These are phyloP conservation scores for Pediacus dermestoides DNA, from an alignment of 2,888 invertebrate genomes.

Conservation along the genomic window DNA sequence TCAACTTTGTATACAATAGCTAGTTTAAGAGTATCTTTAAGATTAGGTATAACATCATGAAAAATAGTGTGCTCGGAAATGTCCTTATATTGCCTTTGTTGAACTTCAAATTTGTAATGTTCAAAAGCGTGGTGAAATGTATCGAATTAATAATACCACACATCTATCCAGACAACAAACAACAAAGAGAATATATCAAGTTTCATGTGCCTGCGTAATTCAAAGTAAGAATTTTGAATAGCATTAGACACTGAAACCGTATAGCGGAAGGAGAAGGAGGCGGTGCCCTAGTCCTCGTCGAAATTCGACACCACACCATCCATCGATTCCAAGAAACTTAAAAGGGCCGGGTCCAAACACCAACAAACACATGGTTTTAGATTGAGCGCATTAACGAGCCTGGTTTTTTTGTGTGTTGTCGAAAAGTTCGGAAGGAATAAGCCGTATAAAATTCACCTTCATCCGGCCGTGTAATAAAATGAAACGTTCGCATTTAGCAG, in stretches of 20 bases:
- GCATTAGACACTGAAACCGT: constrained; percentile 2
- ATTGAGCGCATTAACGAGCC: constrained; percentile 36
- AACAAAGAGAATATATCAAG: constrained; percentile 2
- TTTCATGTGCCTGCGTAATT: background rate
- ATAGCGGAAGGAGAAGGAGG: constrained; percentile 15
- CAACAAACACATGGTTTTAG: constrained; percentile 17
- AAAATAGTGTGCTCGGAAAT: no score
- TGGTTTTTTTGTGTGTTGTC: no score
- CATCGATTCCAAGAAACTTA: constrained; percentile 2
- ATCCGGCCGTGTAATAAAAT: constrained; percentile 41
- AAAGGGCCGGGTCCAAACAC: constrained; percentile 4
- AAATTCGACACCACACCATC: constrained; percentile 22
- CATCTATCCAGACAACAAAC: no score
- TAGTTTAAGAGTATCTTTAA: no score
- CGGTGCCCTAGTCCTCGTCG: constrained; percentile 13
- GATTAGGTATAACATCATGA: no score
- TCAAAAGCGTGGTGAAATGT: no score
- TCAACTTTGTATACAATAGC: no score
- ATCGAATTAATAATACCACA: no score
- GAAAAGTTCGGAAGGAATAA: constrained; percentile 35
- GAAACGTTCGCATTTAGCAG: constrained; percentile 42
- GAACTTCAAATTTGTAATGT: no score
- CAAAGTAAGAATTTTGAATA: background rate
- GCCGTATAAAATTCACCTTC: constrained; percentile 40
- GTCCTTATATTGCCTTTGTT: no score